A percentile compares a stretch with the other conserved stretches of the same genome.
These are phyloP conservation scores for Notolepis coatsorum DNA, from an alignment of 2,797 vertebrate species.

Conservation along the genomic window DNA sequence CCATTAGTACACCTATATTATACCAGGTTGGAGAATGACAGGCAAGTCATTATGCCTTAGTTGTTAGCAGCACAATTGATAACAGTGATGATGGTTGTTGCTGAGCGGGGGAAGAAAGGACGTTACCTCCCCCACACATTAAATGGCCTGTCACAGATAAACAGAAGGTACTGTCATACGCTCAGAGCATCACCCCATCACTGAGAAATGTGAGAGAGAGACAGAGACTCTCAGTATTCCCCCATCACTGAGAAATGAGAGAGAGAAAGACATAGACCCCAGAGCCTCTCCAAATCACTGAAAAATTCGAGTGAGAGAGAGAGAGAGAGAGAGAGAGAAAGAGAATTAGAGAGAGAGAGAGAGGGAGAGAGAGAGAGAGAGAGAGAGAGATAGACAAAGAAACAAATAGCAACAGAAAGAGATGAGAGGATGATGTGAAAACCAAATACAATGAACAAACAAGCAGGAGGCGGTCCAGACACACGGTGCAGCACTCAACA, in stretches of 20 bases:
- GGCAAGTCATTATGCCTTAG: slow-evolving; percentile 43
- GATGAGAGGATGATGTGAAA: not conserved
- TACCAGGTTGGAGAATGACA: slow-evolving; percentile 20
- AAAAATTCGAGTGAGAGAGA: not conserved
- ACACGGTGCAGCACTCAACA: slow-evolving; percentile 22
- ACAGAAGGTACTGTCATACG: slow-evolving; percentile 16
- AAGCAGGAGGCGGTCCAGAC: not conserved
- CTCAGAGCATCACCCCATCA: slow-evolving; percentile 44
- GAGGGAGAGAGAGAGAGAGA: not conserved
- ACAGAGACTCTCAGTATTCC: slow-evolving; percentile 27
- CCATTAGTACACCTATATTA: slow-evolving; percentile 40
- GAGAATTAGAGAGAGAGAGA: not conserved
- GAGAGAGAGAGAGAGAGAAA: slow-evolving; percentile 17
- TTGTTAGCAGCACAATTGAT: slow-evolving; percentile 49
- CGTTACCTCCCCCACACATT: slow-evolving; percentile 36
- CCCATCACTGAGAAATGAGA: slow-evolving; percentile 29
- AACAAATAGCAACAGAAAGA: slow-evolving; percentile 43
- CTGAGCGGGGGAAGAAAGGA: slow-evolving; percentile 33
- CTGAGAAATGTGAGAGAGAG: slow-evolving; percentile 1
- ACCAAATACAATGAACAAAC: not conserved
- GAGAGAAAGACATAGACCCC: not conserved
- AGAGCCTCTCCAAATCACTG: no score
- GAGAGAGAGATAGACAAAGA: slow-evolving; percentile 4
- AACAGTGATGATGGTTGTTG: slow-evolving; percentile 21
- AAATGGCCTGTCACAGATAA: slow-evolving; percentile 41